Evolutionary conservation across 2,797 vertebrate species (phyloP).

Genomic region (Naso thynnoides): DNA sequence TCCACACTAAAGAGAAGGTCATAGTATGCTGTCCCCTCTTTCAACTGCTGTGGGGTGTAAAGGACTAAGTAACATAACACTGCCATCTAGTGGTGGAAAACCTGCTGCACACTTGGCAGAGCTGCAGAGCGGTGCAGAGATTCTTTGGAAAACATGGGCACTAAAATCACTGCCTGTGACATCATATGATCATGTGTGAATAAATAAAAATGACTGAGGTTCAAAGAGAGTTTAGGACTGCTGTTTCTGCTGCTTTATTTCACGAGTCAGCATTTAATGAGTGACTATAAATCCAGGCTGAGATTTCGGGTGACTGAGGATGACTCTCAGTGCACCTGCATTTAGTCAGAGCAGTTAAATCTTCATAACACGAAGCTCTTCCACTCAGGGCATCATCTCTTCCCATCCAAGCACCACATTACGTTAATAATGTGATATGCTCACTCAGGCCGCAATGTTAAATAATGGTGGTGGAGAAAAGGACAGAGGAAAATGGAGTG

Average conservation of each 20-base stretch:
- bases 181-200: conserved; percentile 14
- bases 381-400: conserved; percentile 35
- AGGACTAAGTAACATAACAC: conserved; percentile 17
- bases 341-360: not conserved
- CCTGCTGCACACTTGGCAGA: conserved; percentile 25
- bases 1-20: not conserved
- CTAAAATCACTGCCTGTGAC: conserved; percentile 2
- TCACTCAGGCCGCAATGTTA: too few relatives aligned
- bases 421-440: not conserved
- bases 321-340: not conserved
- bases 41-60: not conserved
- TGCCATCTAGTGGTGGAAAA: conserved; percentile 71
- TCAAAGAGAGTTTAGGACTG: not conserved
- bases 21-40: not conserved
- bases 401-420: conserved; percentile 8
- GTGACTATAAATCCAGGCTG: conserved; percentile 11
- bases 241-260: conserved; percentile 5
- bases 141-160: not conserved
- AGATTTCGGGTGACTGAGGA: not conserved
- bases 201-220: not conserved
- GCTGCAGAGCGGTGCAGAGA: not conserved
- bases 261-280: conserved; percentile 31
- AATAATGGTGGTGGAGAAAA: conserved; percentile 43
- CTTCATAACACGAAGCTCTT: conserved; percentile 13
- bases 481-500: conserved; percentile 33